Evolutionary conservation across 2,888 invertebrate species (phyloP), one percentile per base, ranked within the genome.

Genomic region (Pegoplata infirma): DNA sequence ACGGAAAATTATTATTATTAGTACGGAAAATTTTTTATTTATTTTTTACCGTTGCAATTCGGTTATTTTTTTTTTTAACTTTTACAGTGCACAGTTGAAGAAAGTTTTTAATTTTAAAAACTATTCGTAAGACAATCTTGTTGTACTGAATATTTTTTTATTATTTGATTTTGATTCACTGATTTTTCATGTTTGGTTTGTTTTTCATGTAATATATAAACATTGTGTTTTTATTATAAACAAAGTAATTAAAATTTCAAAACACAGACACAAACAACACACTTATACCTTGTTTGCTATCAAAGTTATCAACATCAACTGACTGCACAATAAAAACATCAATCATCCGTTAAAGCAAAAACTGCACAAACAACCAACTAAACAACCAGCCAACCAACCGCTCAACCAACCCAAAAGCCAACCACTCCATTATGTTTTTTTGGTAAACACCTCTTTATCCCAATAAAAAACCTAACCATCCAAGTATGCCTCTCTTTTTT

Each of bases 301-400:
- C 28, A 63, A 69, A 76, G 68, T 64, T 76, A 76, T 56, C 44
- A 76, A 63, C 68, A 75, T 68, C 63, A 76, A 76, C 75, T 69
- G 68, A 76, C 16, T 63, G 63, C 56, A 76, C 75, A 76, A 76
- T 76, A 76, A 76, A 76, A 76, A 69, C 75, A 76, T 69, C 75
- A 76, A 76, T 76, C 75, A 76, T 64, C 75, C 63, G 68, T 63
- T 61, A 76, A 69, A 40, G 68, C 23, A 63, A 56, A 69, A 63
- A 63, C 49, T 56, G 25, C 28, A 63, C 28, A 63, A 8, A 28
- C 63, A 69, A 55, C 12, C 46, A 61, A 63, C 55, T 46, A 53
- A 67, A 53, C 53, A 61, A 51, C 12, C 49, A 49, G 5, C 53
- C 59, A 67, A 16, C 32, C 67, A 40, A 25, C 7, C 55, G 61